Conservation (phyloP, 2,113 vertebrate species). For the Podocnemis expansa region DNA sequence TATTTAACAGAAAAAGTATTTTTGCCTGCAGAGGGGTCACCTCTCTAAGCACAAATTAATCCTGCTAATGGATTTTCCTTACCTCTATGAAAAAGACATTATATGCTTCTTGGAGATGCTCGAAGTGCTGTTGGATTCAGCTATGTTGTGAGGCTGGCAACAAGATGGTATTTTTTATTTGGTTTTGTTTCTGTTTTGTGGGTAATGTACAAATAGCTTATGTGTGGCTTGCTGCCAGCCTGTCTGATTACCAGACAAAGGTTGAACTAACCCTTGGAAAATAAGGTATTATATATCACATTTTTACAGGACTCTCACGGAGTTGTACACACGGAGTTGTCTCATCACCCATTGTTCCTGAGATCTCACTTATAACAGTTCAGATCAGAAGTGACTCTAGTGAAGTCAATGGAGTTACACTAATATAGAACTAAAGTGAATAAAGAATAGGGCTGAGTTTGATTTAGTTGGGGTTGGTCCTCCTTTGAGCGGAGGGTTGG, state of each 20-base stretch:
- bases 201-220: conserved; percentile 12
- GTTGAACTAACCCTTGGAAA: background rate
- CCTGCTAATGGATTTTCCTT: conserved; percentile 64
- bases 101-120: background rate
- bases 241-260: conserved; percentile 33
- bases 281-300: fast-evolving
- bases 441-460: fast-evolving
- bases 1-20: conserved; percentile 13
- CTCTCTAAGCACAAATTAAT: conserved; percentile 51
- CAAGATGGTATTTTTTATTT: background rate
- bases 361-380: background rate
- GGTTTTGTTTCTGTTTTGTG: conserved; percentile 18
- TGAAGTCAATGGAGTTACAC: background rate
- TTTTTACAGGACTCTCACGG: fast-evolving
- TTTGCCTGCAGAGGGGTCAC: background rate
- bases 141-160: background rate
- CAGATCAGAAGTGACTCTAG: background rate
- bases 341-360: background rate
- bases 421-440: conserved; percentile 29
- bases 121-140: conserved; percentile 16
- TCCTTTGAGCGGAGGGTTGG: no score
- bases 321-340: background rate
- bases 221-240: conserved; percentile 8
- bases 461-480: no score
- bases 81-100: conserved; percentile 39